Conservation (phyloP, 2,113 vertebrate species). For the Ictalurus furcatus region DNA sequence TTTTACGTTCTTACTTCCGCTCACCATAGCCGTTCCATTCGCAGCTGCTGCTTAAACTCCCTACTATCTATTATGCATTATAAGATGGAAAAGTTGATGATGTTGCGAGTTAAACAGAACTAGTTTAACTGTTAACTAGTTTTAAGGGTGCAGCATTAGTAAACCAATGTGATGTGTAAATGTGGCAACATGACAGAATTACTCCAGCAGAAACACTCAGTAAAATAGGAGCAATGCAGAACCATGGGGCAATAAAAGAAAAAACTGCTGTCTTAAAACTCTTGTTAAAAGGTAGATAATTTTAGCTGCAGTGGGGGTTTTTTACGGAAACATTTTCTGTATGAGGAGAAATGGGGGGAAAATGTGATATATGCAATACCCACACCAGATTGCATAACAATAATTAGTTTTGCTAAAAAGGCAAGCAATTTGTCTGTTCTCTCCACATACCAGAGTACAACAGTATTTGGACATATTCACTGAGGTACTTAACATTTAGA, state of each 20-base stretch:
- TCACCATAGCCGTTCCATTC: too few relatives aligned
- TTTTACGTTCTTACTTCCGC: too few relatives aligned
- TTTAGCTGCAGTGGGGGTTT: not conserved
- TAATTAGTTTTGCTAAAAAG: not conserved
- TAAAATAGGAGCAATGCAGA: not conserved
- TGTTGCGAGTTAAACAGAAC: not conserved
- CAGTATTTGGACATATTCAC: not conserved
- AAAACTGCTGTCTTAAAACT: not conserved
- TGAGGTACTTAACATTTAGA: not conserved
- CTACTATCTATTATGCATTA: too few relatives aligned
- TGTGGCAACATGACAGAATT: not conserved
- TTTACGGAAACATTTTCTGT: conserved; percentile 1
- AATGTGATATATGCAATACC: not conserved
- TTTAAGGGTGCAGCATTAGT: not conserved
- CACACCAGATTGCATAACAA: not conserved
- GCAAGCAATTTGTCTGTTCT: not conserved
- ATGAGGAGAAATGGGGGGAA: not conserved
- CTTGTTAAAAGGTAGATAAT: not conserved
- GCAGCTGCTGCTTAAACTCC: too few relatives aligned
- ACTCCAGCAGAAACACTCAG: not conserved
- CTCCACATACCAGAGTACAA: not conserved
- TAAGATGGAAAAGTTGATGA: not conserved
- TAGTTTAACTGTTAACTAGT: not conserved
- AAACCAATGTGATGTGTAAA: not conserved
- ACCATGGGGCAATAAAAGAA: not conserved